These are phyloP conservation scores for Pseudorectes ferrugineus DNA, from an alignment of 2,113 vertebrate species.

Conservation along the genomic window DNA sequence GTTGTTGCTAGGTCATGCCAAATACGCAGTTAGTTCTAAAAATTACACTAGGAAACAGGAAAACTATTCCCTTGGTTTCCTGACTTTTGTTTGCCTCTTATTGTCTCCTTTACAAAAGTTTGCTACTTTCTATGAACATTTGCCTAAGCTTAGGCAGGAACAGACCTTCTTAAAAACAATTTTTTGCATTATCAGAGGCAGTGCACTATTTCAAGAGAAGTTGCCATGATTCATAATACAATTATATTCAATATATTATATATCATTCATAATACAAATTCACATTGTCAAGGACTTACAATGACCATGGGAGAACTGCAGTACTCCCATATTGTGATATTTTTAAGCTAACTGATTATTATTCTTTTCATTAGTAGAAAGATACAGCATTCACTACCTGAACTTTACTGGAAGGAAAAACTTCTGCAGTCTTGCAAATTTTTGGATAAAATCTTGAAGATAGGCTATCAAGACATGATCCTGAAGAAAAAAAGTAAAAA, in stretches of 20 bases:
- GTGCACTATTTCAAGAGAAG: conserved; percentile 46
- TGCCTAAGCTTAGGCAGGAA: conserved; percentile 37
- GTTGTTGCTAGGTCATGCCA: not conserved
- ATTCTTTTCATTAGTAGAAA: not conserved
- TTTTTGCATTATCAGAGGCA: conserved; percentile 44
- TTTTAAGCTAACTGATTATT: not conserved
- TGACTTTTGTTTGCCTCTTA: conserved; percentile 6
- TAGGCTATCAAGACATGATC: not conserved
- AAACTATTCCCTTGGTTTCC: conserved; percentile 1
- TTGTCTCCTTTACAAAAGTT: conserved; percentile 51
- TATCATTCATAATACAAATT: not conserved
- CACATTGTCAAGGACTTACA: conserved; percentile 1
- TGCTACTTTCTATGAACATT: conserved; percentile 29
- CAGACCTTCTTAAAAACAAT: conserved; percentile 48
- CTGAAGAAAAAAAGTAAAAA: not conserved
- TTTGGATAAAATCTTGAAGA: not conserved
- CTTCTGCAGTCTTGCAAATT: not conserved
- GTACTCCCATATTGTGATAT: not conserved
- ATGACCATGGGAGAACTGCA: not conserved
- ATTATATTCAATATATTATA: not conserved
- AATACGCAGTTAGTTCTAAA: conserved; percentile 16
- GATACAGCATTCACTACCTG: not conserved
- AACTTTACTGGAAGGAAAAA: not conserved
- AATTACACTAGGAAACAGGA: not conserved
- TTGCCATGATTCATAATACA: not conserved